A percentile compares a stretch with the other conserved stretches of the same genome.
Conservation (phyloP, 2,797 vertebrate genomes). For the Takifugu rubripes region DNA sequence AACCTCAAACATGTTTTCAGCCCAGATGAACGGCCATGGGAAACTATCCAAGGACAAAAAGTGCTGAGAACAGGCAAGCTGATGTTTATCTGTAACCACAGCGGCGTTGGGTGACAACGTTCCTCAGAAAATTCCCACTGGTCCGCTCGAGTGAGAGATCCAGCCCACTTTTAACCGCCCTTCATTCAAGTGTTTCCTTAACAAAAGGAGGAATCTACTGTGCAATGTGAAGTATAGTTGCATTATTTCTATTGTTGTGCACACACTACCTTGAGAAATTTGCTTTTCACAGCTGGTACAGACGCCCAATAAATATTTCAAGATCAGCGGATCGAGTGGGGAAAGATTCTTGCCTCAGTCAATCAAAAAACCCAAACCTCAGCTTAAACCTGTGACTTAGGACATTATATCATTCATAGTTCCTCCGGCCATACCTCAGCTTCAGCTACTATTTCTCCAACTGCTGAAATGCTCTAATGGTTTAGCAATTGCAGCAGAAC, state of each 20-base stretch:
- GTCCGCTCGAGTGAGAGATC: constrained; percentile 14
- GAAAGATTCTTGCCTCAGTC: constrained; percentile 32
- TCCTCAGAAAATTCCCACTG: constrained; percentile 31
- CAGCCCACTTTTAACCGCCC: constrained; percentile 3
- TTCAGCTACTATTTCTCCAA: constrained; percentile 30
- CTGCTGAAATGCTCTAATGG: constrained; percentile 57
- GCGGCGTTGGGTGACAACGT: constrained; percentile 34
- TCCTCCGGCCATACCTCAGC: constrained; percentile 49
- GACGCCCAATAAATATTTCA: constrained; percentile 47
- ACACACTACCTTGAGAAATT: constrained; percentile 10
- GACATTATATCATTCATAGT: constrained; percentile 56
- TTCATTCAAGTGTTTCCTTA: constrained; percentile 2
- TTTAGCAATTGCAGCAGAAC: constrained; percentile 39
- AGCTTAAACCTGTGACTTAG: constrained; percentile 44
- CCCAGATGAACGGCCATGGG: constrained; percentile 43
- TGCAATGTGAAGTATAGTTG: not conserved
- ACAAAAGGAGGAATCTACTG: not conserved
- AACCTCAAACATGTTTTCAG: constrained; percentile 41
- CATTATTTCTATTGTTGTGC: not conserved
- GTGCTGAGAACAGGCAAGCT: constrained; percentile 43
- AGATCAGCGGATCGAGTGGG: constrained; percentile 26
- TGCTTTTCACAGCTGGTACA: constrained; percentile 22
- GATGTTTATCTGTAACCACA: constrained; percentile 49
- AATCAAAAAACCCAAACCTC: constrained; percentile 23
- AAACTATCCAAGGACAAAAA: constrained; percentile 49